Evolutionary conservation across 2,113 vertebrate species (phyloP).

Genomic region (Eubucco bourcierii): DNA sequence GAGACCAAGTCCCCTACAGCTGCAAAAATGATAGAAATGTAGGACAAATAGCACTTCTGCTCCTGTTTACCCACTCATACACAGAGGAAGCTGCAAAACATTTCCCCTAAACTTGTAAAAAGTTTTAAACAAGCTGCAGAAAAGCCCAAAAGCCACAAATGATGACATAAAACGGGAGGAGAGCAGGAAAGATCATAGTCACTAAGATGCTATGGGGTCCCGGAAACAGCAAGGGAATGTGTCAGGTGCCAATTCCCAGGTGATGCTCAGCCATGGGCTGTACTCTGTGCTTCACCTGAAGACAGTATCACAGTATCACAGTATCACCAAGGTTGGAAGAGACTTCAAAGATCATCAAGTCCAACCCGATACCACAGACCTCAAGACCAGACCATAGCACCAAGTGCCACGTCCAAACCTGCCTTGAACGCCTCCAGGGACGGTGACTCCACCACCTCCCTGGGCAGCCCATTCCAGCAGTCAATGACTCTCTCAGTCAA

Average conservation of each 20-base stretch:
- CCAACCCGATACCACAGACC: no score
- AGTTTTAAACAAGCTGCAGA: conserved; percentile 32
- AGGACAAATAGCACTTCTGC: neutral
- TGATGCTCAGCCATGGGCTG: neutral
- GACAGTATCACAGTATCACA: no score
- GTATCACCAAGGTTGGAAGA: no score
- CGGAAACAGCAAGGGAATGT: neutral
- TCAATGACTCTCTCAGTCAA: no score
- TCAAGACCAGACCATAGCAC: no score
- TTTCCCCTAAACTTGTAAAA: neutral
- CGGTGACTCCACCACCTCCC: no score
- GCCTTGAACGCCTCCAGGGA: no score
- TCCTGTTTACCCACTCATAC: neutral
- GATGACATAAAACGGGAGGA: conserved; percentile 13
- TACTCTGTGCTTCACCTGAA: neutral
- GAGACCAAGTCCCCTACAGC: neutral
- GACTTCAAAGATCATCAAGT: no score
- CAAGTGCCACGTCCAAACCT: no score
- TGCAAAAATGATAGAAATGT: neutral
- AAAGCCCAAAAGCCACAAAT: conserved; percentile 37
- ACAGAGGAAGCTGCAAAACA: neutral
- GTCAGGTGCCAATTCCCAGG: conserved; percentile 9
- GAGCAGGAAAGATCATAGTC: neutral
- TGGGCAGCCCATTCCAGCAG: no score
- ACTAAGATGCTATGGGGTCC: neutral